A percentile compares a stretch with the other conserved stretches of the same genome.
Conservation (phyloP, 2,888 invertebrate genomes). For the Synergus gifuensis region DNA sequence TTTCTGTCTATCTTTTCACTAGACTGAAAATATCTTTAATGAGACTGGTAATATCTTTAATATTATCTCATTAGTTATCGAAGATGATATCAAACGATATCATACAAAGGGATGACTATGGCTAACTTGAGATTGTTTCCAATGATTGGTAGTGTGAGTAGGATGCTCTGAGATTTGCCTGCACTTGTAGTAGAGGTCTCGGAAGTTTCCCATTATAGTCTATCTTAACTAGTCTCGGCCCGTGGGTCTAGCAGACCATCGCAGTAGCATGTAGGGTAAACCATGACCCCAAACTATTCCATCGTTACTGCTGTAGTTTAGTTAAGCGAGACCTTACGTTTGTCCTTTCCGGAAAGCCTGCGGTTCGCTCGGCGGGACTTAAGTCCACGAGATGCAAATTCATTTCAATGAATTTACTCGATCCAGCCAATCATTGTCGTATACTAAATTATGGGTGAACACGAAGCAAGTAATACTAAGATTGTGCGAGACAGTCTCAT, state of each 20-base stretch:
- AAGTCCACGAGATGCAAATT: conserved; percentile 73
- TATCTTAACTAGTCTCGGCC: conserved; percentile 57
- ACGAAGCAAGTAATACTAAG: conserved; percentile 31
- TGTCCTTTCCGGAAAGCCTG: conserved; percentile 39
- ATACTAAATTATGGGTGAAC: conserved; percentile 45
- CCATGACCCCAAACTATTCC: conserved; percentile 64
- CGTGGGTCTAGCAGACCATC: conserved; percentile 44
- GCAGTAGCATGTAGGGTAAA: conserved; percentile 53
- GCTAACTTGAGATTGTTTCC: conserved; percentile 12
- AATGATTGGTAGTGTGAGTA: conserved; percentile 9
- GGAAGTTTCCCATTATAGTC: conserved; percentile 70
- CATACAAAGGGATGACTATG: conserved; percentile 27
- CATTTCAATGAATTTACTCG: conserved; percentile 63
- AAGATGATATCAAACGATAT: background rate
- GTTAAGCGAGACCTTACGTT: conserved; percentile 57
- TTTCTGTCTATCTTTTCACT: too few species aligned
- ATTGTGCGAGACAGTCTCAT: background rate
- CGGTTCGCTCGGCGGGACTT: conserved; percentile 57
- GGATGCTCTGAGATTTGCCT: conserved; percentile 54
- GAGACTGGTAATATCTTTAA: background rate
- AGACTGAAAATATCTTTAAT: too few species aligned
- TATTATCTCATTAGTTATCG: background rate
- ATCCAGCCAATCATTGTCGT: conserved; percentile 67
- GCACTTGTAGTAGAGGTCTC: conserved; percentile 60
- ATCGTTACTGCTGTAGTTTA: conserved; percentile 61